A percentile compares a stretch with the other conserved stretches of the same genome.
Conservation (phyloP, 1,140 invertebrate genomes). For the Triops longicaudatus region DNA sequence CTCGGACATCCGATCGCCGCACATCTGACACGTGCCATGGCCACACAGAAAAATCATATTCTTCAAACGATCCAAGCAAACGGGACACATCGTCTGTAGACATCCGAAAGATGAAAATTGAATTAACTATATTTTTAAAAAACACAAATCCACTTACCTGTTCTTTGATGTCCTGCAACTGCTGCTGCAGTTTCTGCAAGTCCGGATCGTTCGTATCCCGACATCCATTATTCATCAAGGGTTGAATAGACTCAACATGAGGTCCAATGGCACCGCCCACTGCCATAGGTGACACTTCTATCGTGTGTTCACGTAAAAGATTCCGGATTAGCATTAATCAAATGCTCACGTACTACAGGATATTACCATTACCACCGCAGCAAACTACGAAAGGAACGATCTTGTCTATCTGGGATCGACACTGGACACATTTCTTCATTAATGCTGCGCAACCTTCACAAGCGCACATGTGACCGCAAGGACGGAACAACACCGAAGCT, state of each 20-base stretch:
- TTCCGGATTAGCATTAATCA: background rate
- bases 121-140: background rate
- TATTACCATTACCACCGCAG: constrained; percentile 34
- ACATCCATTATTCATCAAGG: constrained; percentile 73
- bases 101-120: constrained; percentile 29
- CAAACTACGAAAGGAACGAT: constrained; percentile 45
- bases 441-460: constrained; percentile 83
- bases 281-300: constrained; percentile 28
- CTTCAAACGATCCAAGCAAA: constrained; percentile 91
- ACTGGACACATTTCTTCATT: constrained; percentile 95
- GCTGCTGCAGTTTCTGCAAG: constrained; percentile 89
- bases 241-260: constrained; percentile 29
- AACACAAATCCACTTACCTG: constrained; percentile 53
- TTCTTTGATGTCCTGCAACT: constrained; percentile 94
- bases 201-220: constrained; percentile 63
- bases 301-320: background rate
- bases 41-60: constrained; percentile 99
- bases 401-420: constrained; percentile 75
- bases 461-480: constrained; percentile 90
- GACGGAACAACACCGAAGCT: constrained; percentile 81
- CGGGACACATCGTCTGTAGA: constrained; percentile 91
- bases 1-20: constrained; percentile 90
- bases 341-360: constrained; percentile 1
- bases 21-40: constrained; percentile 96
- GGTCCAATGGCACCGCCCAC: constrained; percentile 32